phyloP scores from a whole-genome alignment of 2,797 vertebrate genomes.

The Eulemur albifrons region DNA sequence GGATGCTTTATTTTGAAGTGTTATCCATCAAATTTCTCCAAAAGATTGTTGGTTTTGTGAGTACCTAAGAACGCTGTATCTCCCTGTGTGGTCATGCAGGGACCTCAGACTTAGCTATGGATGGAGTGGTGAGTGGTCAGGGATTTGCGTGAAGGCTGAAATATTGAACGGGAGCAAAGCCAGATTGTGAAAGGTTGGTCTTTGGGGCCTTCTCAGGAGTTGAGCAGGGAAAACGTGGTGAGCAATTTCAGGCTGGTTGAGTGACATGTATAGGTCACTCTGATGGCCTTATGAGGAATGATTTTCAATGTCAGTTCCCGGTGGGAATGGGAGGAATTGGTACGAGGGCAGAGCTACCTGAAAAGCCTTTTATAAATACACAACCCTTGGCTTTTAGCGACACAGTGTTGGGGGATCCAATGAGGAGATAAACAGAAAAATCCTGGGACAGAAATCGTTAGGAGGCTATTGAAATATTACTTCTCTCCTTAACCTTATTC shows the following conservation, averaged over 20 bases:
- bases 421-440: not conserved
- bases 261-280: not conserved
- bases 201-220: not conserved
- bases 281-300: not conserved
- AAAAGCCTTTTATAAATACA: not conserved
- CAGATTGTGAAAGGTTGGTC: not conserved
- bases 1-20: conserved; percentile 5
- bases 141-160: not conserved
- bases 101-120: not conserved
- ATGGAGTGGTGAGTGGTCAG: not conserved
- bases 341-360: not conserved
- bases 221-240: not conserved
- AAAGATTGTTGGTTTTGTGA: not conserved
- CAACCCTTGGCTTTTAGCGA: not conserved
- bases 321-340: not conserved
- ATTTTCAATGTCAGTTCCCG: not conserved
- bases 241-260: not conserved
- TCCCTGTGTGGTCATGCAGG: not conserved
- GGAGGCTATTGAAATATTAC: not conserved
- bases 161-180: not conserved
- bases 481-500: not conserved
- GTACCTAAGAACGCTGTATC: not conserved
- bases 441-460: not conserved
- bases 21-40: not conserved
- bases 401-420: not conserved